These are phyloP conservation scores for Corythornis leucogaster DNA, from an alignment of 2,797 vertebrate species.

Conservation along the genomic window DNA sequence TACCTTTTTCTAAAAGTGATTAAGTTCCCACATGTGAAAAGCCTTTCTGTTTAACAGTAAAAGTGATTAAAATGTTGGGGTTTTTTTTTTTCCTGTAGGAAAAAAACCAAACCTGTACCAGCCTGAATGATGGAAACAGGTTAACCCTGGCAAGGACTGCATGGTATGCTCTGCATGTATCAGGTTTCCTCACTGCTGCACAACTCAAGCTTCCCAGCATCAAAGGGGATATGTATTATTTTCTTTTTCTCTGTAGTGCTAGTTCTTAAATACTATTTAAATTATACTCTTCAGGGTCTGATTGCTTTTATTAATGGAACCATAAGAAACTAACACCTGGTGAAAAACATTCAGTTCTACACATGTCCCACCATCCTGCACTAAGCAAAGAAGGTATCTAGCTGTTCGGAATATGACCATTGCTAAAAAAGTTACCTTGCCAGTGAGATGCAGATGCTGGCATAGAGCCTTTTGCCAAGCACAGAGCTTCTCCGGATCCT, in stretches of 20 bases:
- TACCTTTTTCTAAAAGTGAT: background rate
- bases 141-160: background rate
- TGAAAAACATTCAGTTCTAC: background rate
- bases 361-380: accelerated
- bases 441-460: slow-evolving; percentile 88
- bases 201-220: background rate
- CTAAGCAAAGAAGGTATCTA: accelerated
- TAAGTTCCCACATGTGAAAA: background rate
- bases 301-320: background rate
- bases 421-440: slow-evolving; percentile 85
- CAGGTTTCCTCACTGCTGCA: background rate
- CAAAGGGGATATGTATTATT: accelerated
- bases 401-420: background rate
- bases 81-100: background rate
- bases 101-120: background rate
- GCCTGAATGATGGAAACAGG: background rate
- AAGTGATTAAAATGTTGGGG: background rate
- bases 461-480: slow-evolving; percentile 92
- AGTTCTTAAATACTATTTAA: background rate
- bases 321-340: background rate
- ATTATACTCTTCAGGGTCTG: background rate
- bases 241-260: background rate
- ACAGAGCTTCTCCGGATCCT: slow-evolving; percentile 84
- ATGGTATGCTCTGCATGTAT: background rate
- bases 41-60: background rate